Conservation (phyloP, 2,113 vertebrate species). For the Eupsittula cactorum region DNA sequence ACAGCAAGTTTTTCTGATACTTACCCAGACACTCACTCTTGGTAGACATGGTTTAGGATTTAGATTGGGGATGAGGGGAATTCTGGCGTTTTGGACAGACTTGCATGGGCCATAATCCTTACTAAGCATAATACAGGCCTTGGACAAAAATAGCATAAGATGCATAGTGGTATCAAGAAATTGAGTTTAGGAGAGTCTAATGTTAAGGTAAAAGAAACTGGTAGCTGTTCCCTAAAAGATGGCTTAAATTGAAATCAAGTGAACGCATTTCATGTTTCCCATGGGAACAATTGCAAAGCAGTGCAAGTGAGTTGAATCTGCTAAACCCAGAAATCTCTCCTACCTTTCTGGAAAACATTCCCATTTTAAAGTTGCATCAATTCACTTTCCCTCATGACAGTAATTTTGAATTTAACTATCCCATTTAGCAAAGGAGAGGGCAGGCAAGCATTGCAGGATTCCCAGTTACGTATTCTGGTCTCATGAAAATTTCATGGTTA, state of each 20-base stretch:
- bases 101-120: background rate
- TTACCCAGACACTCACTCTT: background rate
- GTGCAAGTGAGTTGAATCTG: background rate
- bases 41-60: background rate
- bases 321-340: background rate
- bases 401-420: background rate
- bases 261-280: background rate
- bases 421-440: background rate
- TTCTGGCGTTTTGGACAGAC: background rate
- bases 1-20: background rate
- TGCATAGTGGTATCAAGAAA: background rate
- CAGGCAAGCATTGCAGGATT: background rate
- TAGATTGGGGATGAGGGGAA: background rate
- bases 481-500: conserved; percentile 15
- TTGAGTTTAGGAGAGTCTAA: background rate
- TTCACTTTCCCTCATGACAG: background rate
- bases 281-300: background rate
- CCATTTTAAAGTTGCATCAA: background rate
- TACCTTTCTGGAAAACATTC: background rate
- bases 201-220: background rate
- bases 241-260: background rate
- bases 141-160: background rate
- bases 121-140: background rate
- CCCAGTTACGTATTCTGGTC: background rate
- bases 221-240: background rate